A percentile compares a stretch with the other conserved stretches of the same genome.
phyloP scores from a whole-genome alignment of 2,888 invertebrate species.

The Rhingia rostrata region DNA sequence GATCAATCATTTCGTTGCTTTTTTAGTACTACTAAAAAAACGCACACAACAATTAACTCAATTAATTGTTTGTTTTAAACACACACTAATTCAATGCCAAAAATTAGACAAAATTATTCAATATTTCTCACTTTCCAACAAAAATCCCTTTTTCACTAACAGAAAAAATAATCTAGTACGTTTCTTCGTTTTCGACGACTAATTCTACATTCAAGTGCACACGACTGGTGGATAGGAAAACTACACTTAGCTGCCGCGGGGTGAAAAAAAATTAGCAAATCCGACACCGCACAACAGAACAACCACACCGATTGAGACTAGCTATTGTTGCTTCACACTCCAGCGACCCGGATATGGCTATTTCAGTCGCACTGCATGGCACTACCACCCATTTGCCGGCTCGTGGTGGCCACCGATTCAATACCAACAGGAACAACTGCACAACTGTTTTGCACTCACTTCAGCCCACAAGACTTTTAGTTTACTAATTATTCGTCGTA shows the following conservation, averaged over 20 bases:
- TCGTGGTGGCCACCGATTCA: slow-evolving; percentile 40
- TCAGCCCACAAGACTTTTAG: slow-evolving; percentile 9
- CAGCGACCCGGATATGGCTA: not conserved
- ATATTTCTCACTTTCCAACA: slow-evolving; percentile 22
- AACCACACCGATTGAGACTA: not conserved
- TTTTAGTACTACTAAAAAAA: not conserved
- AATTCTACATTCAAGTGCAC: slow-evolving; percentile 9
- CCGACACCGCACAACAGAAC: not conserved
- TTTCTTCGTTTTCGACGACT: slow-evolving; percentile 3
- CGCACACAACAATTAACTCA: slow-evolving; percentile 1
- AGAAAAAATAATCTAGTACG: slow-evolving; percentile 42
- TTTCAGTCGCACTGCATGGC: slow-evolving; percentile 60
- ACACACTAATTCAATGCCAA: not conserved
- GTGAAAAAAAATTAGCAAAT: slow-evolving; percentile 27
- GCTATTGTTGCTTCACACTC: slow-evolving; percentile 6
- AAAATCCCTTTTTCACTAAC: slow-evolving; percentile 28
- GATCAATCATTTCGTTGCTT: slow-evolving; percentile 75
- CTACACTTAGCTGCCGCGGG: slow-evolving; percentile 31
- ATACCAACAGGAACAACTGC: slow-evolving; percentile 65
- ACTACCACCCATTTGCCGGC: slow-evolving; percentile 71
- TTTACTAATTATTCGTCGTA: slow-evolving; percentile 27
- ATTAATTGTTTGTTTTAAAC: slow-evolving; percentile 15
- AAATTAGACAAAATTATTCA: slow-evolving; percentile 19
- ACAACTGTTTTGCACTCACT: slow-evolving; percentile 38
- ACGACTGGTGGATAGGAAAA: slow-evolving; percentile 17